Conservation (phyloP, 1,140 invertebrate genomes). For the Sinella curviseta region DNA sequence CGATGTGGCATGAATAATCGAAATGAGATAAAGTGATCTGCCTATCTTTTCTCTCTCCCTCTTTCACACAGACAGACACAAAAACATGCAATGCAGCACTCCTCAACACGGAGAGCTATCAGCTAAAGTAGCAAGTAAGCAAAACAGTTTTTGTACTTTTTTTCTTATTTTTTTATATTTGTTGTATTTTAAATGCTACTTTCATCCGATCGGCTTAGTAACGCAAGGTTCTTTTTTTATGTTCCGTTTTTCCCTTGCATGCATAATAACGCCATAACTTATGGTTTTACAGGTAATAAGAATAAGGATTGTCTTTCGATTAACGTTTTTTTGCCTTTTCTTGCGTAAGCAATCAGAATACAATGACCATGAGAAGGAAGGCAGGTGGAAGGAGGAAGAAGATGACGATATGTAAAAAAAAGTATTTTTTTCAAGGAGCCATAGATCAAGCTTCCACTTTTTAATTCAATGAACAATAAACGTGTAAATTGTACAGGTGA, state of each 20-base stretch:
- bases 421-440: not conserved
- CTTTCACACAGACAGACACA: not conserved
- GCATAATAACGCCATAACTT: not conserved
- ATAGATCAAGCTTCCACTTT: conserved; percentile 19
- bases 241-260: not conserved
- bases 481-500: not conserved
- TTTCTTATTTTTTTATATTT: not conserved
- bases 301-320: not conserved
- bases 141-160: not conserved
- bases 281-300: conserved; percentile 3
- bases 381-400: not conserved
- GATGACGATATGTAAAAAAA: not conserved
- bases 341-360: not conserved
- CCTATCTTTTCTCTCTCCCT: not conserved
- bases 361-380: not conserved
- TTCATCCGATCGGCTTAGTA: not conserved
- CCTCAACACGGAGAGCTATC: not conserved
- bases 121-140: no score
- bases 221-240: conserved; percentile 9
- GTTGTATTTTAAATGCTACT: no score
- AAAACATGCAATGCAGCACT: not conserved
- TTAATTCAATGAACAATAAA: conserved; percentile 23
- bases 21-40: conserved; percentile 48
- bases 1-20: conserved; percentile 50
- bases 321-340: not conserved